These are phyloP conservation scores for Lytechinus pictus DNA, from an alignment of 35 echinoderm and acorn worm genomes.

Conservation along the genomic window DNA sequence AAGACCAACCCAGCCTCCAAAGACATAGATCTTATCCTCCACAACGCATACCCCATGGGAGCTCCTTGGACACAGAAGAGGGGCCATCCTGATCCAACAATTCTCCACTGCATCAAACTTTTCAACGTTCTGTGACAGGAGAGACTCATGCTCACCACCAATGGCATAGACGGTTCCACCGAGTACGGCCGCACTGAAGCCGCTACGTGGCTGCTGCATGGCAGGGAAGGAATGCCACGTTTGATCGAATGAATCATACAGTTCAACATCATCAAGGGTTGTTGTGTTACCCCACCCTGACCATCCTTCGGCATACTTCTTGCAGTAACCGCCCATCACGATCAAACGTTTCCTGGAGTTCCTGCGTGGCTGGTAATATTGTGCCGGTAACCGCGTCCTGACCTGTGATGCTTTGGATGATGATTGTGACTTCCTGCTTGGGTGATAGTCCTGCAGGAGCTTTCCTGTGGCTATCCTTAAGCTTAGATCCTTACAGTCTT, in stretches of 20 bases:
- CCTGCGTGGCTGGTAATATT: constrained; percentile 66
- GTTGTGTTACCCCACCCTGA: constrained; percentile 69
- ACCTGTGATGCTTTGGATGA: not conserved
- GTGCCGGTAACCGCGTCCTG: not conserved
- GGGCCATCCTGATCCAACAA: constrained; percentile 59
- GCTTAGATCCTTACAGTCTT: constrained; percentile 81
- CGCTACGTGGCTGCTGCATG: constrained; percentile 74
- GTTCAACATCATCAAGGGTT: constrained; percentile 69
- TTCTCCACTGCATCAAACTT: constrained; percentile 71
- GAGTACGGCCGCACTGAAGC: constrained; percentile 59
- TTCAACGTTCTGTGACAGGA: constrained; percentile 84
- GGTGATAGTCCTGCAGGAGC: constrained; percentile 81
- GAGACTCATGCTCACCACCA: constrained; percentile 85
- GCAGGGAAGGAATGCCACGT: constrained; percentile 68
- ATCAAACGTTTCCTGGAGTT: constrained; percentile 81
- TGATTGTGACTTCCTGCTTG: constrained; percentile 43
- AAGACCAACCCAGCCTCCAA: constrained; percentile 82
- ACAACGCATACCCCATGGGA: constrained; percentile 80
- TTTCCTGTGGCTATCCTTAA: constrained; percentile 74
- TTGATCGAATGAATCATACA: constrained; percentile 84
- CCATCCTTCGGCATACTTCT: constrained; percentile 65
- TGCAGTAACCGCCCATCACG: constrained; percentile 86
- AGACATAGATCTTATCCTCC: constrained; percentile 78
- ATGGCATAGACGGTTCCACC: constrained; percentile 85
- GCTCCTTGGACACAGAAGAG: constrained; percentile 70